Evolutionary conservation across 2,113 vertebrate genomes (phyloP).

Genomic region (Indicator maculatus): DNA sequence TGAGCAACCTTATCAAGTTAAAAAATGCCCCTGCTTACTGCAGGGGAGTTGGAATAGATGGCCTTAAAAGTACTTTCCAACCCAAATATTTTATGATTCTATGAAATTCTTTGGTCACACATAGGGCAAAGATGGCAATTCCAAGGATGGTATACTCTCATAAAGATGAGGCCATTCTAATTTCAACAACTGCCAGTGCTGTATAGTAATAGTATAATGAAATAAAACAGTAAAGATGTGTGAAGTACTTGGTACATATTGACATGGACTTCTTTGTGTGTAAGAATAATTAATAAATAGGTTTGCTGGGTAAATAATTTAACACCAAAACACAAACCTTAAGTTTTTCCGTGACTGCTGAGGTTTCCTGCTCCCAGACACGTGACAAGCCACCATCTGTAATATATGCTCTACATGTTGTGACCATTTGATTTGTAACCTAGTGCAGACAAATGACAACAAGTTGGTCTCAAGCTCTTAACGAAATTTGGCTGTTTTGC

Average conservation of each 20-base stretch:
- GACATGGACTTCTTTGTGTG: neutral
- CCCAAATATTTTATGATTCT: neutral
- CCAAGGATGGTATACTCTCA: neutral
- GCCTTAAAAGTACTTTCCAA: neutral
- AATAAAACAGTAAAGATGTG: neutral
- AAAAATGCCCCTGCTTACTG: neutral
- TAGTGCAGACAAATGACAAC: conserved; percentile 49
- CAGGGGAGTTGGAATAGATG: neutral
- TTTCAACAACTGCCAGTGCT: neutral
- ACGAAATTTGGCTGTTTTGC: neutral
- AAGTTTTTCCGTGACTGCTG: conserved; percentile 80
- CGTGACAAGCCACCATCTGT: conserved; percentile 74
- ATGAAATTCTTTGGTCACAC: neutral
- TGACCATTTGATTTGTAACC: conserved; percentile 90
- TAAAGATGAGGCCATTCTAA: neutral
- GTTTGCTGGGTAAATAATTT: neutral
- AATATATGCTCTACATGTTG: conserved; percentile 83
- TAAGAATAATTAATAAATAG: neutral
- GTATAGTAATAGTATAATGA: neutral
- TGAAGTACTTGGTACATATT: neutral
- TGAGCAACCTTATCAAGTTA: neutral
- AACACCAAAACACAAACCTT: conserved; percentile 70
- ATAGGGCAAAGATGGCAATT: neutral
- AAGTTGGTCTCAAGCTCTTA: neutral
- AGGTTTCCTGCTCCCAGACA: conserved; percentile 84